Conservation (phyloP, 1,140 invertebrate genomes). For the Matsumurasca onukii region DNA sequence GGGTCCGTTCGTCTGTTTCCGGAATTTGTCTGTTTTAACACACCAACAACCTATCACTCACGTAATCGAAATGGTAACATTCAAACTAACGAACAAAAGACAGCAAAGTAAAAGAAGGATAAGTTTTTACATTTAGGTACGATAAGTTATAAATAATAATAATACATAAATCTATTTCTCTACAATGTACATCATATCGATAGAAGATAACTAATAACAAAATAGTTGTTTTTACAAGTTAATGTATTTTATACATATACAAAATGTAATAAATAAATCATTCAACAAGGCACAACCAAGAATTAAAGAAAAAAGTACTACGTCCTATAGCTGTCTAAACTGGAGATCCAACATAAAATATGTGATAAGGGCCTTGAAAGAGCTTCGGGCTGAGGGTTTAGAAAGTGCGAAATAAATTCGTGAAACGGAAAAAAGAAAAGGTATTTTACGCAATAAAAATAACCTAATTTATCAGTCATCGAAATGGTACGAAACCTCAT, state of each 20-base stretch:
- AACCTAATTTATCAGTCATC: slow-evolving; percentile 19
- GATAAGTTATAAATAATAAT: slow-evolving; percentile 28
- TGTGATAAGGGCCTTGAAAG: slow-evolving; percentile 20
- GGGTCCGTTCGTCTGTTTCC: no score
- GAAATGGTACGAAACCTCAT: slow-evolving; percentile 22
- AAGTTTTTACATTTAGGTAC: slow-evolving; percentile 26
- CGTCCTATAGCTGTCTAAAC: slow-evolving; percentile 9
- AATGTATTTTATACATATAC: slow-evolving; percentile 27
- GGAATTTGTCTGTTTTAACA: slow-evolving; percentile 20
- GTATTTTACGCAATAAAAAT: neutral
- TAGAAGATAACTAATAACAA: slow-evolving; percentile 24
- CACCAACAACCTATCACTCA: slow-evolving; percentile 16
- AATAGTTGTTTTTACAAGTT: slow-evolving; percentile 27
- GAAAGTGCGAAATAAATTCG: slow-evolving; percentile 9
- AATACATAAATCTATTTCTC: slow-evolving; percentile 29
- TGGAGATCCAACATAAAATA: slow-evolving; percentile 9
- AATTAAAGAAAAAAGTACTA: slow-evolving; percentile 12
- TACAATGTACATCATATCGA: slow-evolving; percentile 28
- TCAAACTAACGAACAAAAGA: slow-evolving; percentile 25
- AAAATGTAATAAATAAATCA: slow-evolving; percentile 28
- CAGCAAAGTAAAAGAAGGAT: slow-evolving; percentile 13
- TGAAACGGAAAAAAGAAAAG: neutral
- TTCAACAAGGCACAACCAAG: slow-evolving; percentile 26
- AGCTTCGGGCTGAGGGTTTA: slow-evolving; percentile 16
- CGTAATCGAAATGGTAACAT: slow-evolving; percentile 21